Evolutionary conservation across 2,797 vertebrate species (phyloP).

Genomic region (Perodicticus potto): DNA sequence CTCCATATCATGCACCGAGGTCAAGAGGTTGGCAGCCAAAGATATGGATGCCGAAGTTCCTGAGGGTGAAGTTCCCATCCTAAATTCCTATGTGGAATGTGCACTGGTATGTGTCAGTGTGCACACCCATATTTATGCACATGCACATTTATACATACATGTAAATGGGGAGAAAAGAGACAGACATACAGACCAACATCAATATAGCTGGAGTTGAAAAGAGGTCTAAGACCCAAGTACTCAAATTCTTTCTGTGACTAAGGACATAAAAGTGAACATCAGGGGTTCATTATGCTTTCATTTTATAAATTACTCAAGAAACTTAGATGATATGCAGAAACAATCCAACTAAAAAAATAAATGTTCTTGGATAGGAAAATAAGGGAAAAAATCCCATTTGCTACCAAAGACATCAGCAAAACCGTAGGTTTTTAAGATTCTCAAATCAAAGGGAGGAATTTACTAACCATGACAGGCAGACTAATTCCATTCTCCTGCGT

Average conservation of each 20-base stretch:
- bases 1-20: background rate
- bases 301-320: conserved; percentile 58
- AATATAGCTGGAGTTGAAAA: background rate
- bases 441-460: background rate
- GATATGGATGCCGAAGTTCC: background rate
- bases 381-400: conserved; percentile 39
- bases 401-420: background rate
- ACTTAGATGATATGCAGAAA: background rate
- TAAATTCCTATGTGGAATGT: background rate
- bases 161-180: background rate
- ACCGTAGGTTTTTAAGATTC: background rate
- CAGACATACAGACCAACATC: background rate
- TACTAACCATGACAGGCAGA: background rate
- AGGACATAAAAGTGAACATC: background rate
- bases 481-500: background rate
- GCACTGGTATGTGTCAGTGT: background rate
- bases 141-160: background rate
- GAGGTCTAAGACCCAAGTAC: background rate
- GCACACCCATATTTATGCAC: too few species aligned
- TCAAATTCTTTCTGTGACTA: background rate
- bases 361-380: conserved; percentile 29
- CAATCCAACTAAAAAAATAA: conserved; percentile 28
- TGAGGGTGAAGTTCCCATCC: background rate
- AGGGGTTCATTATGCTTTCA: background rate
- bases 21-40: background rate